Evolutionary conservation across 2,113 vertebrate species (phyloP).

Genomic region (Calidris pygmaea): DNA sequence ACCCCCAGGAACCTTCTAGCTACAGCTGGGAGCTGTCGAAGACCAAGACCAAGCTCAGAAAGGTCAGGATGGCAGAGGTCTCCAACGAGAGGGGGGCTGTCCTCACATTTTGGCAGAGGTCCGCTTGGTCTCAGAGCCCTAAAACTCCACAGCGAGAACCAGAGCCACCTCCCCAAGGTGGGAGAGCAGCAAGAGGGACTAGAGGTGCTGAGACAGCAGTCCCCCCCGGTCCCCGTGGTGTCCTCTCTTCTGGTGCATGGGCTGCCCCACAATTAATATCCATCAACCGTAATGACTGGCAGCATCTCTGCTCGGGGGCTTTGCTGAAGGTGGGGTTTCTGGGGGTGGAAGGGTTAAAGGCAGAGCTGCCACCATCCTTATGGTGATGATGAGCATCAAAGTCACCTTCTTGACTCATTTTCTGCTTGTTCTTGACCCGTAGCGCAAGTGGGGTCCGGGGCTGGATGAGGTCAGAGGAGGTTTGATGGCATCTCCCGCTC

Average conservation of each 20-base stretch:
- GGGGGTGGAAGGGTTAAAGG: background rate
- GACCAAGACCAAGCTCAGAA: constrained; percentile 74
- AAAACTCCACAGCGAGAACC: accelerated
- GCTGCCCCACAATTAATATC: background rate
- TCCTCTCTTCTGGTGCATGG: accelerated
- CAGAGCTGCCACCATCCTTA: background rate
- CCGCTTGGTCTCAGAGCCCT: background rate
- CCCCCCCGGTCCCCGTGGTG: accelerated
- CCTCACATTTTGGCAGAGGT: background rate
- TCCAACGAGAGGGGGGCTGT: too few relatives aligned
- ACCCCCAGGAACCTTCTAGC: constrained; percentile 44
- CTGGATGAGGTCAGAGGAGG: background rate
- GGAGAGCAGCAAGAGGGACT: background rate
- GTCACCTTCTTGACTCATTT: background rate
- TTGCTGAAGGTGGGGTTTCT: background rate
- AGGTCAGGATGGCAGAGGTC: constrained; percentile 63
- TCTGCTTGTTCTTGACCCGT: background rate
- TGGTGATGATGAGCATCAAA: accelerated
- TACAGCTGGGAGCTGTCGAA: constrained; percentile 73
- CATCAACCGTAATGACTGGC: accelerated
- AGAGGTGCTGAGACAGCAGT: background rate
- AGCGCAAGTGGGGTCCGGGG: too few relatives aligned
- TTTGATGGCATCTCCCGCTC: accelerated
- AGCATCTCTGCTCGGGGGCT: background rate
- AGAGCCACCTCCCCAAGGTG: background rate